Conservation (phyloP, 2,797 vertebrate genomes). For the Percopsis omiscomaycus region DNA sequence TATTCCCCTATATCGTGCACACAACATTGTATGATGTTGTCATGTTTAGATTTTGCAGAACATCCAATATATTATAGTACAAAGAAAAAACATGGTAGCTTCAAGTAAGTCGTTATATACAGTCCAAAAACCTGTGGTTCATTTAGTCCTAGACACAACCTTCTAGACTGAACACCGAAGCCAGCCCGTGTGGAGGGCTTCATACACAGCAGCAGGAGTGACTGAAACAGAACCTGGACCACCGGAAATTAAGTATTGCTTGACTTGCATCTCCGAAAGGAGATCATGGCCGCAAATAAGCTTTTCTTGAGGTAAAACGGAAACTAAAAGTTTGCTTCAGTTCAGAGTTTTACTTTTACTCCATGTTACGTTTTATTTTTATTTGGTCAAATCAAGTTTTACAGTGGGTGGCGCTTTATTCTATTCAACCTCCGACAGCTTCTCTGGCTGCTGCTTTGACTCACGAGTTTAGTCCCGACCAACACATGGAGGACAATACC, state of each 20-base stretch:
- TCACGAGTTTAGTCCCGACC: constrained; percentile 43
- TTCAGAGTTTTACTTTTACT: constrained; percentile 15
- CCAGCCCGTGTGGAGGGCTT: constrained; percentile 33
- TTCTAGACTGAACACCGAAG: constrained; percentile 50
- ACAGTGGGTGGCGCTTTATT: constrained; percentile 38
- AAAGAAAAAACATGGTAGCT: constrained; percentile 69
- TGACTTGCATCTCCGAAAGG: constrained; percentile 45
- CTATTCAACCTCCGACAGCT: constrained; percentile 33
- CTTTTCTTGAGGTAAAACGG: constrained; percentile 73
- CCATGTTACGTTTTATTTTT: constrained; percentile 23
- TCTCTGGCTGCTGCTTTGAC: constrained; percentile 40
- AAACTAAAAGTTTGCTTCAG: constrained; percentile 46
- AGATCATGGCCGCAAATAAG: constrained; percentile 49
- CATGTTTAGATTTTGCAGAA: constrained; percentile 64
- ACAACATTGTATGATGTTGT: constrained; percentile 64
- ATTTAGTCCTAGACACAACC: constrained; percentile 45
- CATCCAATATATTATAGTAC: constrained; percentile 71
- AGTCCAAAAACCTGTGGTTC: constrained; percentile 48
- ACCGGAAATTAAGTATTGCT: constrained; percentile 62
- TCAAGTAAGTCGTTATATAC: constrained; percentile 78
- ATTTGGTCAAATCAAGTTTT: constrained; percentile 53
- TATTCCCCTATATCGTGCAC: constrained; percentile 45
- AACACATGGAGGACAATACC: constrained; percentile 25
- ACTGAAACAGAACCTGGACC: constrained; percentile 51
- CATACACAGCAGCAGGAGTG: constrained; percentile 34